Conservation (phyloP, 2,888 invertebrate genomes). For the Rhagophthalmus giganteus region DNA sequence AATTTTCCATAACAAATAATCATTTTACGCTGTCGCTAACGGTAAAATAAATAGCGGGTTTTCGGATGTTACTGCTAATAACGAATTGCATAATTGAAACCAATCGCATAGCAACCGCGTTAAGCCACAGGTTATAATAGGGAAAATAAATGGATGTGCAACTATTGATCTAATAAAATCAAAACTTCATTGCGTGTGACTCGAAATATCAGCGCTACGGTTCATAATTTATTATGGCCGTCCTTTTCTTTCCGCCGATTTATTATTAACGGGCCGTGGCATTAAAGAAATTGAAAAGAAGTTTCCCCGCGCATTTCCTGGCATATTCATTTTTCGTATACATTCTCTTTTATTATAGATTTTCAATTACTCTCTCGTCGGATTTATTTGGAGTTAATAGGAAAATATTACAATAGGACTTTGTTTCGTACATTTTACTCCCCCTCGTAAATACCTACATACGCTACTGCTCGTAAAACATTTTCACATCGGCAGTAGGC, state of each 20-base stretch:
- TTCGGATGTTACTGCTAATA: too few relatives aligned
- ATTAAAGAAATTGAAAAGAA: background rate
- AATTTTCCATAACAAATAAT: too few relatives aligned
- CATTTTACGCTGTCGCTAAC: too few relatives aligned
- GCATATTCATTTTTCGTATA: background rate
- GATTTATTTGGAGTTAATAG: too few relatives aligned
- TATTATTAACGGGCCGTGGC: background rate
- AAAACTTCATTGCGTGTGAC: background rate
- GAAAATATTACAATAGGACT: too few relatives aligned
- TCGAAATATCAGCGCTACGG: background rate
- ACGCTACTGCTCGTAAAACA: too few relatives aligned
- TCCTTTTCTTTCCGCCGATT: background rate
- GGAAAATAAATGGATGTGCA: constrained; percentile 8
- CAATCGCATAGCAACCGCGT: constrained; percentile 14
- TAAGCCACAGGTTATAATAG: constrained; percentile 13
- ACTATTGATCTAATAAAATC: constrained; percentile 14
- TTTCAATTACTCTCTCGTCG: too few relatives aligned
- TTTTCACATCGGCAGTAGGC: too few relatives aligned
- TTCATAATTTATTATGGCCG: background rate
- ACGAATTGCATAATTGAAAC: too few relatives aligned
- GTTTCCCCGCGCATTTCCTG: background rate
- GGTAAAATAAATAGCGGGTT: too few relatives aligned
- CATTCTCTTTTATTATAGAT: background rate
- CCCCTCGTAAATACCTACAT: too few relatives aligned
- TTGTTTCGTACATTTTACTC: too few relatives aligned